phyloP scores from a whole-genome alignment of 2,797 vertebrate species.

The Borostomias antarcticus region DNA sequence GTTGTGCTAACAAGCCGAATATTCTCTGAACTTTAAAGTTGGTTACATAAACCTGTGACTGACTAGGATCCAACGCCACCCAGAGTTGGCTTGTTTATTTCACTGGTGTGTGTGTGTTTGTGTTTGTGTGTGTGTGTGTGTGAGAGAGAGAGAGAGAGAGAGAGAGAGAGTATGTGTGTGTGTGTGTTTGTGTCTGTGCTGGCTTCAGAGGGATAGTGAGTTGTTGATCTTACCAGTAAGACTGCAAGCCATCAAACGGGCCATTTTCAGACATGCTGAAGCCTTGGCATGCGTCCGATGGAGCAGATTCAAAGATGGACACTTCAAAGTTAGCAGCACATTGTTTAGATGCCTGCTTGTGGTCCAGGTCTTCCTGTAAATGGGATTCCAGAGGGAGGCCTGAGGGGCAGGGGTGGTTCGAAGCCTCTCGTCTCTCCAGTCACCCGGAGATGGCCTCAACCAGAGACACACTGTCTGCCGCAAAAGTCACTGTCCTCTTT shows the following conservation, averaged over 20 bases:
- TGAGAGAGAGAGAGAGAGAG: too few relatives aligned
- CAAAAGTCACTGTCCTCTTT: constrained; percentile 46
- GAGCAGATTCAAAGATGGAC: constrained; percentile 25
- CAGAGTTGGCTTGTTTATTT: constrained; percentile 28
- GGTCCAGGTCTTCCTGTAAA: constrained; percentile 19
- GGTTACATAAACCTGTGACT: constrained; percentile 15
- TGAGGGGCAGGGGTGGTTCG: background rate
- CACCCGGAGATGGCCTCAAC: background rate
- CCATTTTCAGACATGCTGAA: constrained; percentile 3
- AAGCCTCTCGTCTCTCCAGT: constrained; percentile 5
- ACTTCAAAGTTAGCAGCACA: constrained; percentile 29
- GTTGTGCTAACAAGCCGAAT: constrained; percentile 14
- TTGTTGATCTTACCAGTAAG: constrained; percentile 5
- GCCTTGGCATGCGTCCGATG: constrained; percentile 15
- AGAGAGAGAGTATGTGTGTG: too few relatives aligned
- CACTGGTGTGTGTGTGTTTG: constrained; percentile 6
- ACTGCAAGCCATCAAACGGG: constrained; percentile 21
- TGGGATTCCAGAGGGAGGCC: constrained; percentile 15
- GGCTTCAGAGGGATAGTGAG: constrained; percentile 6
- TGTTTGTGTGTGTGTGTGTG: constrained; percentile 1
- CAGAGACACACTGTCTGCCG: constrained; percentile 30
- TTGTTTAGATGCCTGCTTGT: constrained; percentile 18
- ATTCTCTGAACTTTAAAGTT: constrained; percentile 2
- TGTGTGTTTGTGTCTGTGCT: constrained; percentile 3
- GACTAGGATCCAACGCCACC: constrained; percentile 19